Base-by-base conservation (phyloP, 2,113 vertebrate genomes). In the Mus musculus region DNA sequence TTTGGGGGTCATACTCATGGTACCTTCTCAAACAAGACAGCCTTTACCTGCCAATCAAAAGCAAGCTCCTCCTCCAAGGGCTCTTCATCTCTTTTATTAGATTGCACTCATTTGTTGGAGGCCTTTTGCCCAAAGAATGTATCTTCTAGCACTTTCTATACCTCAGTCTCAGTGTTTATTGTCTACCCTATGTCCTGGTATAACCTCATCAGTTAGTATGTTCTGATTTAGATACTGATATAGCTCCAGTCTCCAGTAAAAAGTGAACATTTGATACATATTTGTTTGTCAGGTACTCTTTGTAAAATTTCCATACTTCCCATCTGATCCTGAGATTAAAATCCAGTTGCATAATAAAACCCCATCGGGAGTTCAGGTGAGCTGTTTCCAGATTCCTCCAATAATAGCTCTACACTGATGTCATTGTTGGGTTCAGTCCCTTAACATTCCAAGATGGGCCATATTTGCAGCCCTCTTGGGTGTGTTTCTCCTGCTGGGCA, bases 391-490 rank as follows among this genome's bases (percentile, higher is more conserved):
- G 67, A 28, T 8, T 26, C 59, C 52, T 54, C 22, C 75, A 8
- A 2, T 49, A 36, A 1, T 14, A 0, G 4, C 7, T n/a, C n/a
- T 39, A 14, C 5, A 0, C 3, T 16, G 8, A 28, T 0, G 7
- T 33, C 19, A 65, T 52, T 46, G 6, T 24, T 5, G 5, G 26
- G 2, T 52, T 71, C 20, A n/a, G 71, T 36, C 49, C 36, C 65
- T 52, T 10, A 6, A 8, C 5, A 26, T 65, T 39, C 17, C 76
- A 72, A 33, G 7, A 56, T 2, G 0, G 22, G 22, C 17, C 4
- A 0, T 20, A 6, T 73, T 77, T 52, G 71, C 42, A 63, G 28
- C 28, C n/a, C 1, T 20, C 65, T 11, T 5, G 11, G 24, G 5
- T 73, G 24, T 59, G 2, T 36, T 92, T 88, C 24, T 73, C 4